Conservation (phyloP, 2,797 vertebrate species). For the Lepilemur ruficaudatus region DNA sequence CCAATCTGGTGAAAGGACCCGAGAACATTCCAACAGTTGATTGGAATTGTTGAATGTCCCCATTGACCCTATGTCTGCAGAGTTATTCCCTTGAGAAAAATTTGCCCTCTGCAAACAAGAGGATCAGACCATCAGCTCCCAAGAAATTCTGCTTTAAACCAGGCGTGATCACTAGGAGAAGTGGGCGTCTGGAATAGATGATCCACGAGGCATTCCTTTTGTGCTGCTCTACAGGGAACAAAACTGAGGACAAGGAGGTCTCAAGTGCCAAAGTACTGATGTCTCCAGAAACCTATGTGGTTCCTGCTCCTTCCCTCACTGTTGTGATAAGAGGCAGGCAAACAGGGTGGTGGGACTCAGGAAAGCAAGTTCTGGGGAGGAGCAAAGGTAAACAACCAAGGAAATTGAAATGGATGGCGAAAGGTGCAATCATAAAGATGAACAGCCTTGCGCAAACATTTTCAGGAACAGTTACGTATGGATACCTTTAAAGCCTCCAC, state of each 20-base stretch:
- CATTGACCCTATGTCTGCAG: background rate
- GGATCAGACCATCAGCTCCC: too few relatives aligned
- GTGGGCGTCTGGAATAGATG: background rate
- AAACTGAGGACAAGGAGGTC: background rate
- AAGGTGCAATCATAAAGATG: background rate
- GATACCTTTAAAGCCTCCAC: background rate
- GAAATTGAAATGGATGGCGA: background rate
- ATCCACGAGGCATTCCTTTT: background rate
- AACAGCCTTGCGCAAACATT: background rate
- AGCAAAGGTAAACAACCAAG: background rate
- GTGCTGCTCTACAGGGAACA: background rate
- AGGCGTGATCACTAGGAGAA: background rate
- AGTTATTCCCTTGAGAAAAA: background rate
- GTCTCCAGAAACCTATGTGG: background rate
- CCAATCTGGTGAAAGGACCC: background rate
- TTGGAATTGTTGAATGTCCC: background rate
- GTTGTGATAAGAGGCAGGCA: background rate
- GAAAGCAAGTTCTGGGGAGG: background rate
- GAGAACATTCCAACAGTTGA: background rate
- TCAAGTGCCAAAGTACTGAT: background rate
- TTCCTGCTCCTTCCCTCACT: background rate
- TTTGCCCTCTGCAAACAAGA: background rate
- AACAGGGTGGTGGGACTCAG: too few relatives aligned
- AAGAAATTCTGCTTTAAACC: background rate
- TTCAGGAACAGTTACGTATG: background rate